A percentile compares a stretch with the other conserved stretches of the same genome.
Evolutionary conservation across 1,140 invertebrate species (phyloP).

Genomic region (Kradibia gibbosae): DNA sequence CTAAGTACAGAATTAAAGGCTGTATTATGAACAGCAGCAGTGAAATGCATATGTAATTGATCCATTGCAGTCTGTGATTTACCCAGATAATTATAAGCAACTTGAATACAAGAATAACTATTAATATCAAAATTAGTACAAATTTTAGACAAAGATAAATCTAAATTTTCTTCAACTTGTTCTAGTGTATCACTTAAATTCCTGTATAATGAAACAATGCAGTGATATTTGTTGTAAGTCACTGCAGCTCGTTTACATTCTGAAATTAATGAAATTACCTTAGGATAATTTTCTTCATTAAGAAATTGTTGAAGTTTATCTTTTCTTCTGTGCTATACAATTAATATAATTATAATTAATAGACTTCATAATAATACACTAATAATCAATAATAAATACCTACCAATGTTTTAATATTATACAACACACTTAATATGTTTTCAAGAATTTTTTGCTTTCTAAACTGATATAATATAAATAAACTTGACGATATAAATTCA

Average conservation of each 20-base stretch:
- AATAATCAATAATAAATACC: conserved; percentile 54
- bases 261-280: conserved; percentile 88
- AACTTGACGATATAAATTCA: conserved; percentile 87
- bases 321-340: conserved; percentile 84
- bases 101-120: conserved; percentile 85
- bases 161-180: conserved; percentile 92
- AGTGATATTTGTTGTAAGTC: conserved; percentile 87
- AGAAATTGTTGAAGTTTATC: conserved; percentile 86
- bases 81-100: conserved; percentile 87
- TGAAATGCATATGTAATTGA: conserved; percentile 95
- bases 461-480: conserved; percentile 91
- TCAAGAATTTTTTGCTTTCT: conserved; percentile 86
- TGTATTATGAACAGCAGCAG: conserved; percentile 92
- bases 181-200: conserved; percentile 94
- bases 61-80: conserved; percentile 94
- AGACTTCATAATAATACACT: conserved; percentile 1
- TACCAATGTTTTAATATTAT: conserved; percentile 87
- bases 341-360: conserved; percentile 48
- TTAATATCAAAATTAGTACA: conserved; percentile 82
- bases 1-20: conserved; percentile 84
- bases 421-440: conserved; percentile 83
- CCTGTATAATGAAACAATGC: conserved; percentile 87
- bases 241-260: conserved; percentile 90
- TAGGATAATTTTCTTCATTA: conserved; percentile 88
- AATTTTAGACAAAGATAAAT: conserved; percentile 86